Conservation (phyloP, 2,888 invertebrate genomes). For the Dorcus parallelipipedus region DNA sequence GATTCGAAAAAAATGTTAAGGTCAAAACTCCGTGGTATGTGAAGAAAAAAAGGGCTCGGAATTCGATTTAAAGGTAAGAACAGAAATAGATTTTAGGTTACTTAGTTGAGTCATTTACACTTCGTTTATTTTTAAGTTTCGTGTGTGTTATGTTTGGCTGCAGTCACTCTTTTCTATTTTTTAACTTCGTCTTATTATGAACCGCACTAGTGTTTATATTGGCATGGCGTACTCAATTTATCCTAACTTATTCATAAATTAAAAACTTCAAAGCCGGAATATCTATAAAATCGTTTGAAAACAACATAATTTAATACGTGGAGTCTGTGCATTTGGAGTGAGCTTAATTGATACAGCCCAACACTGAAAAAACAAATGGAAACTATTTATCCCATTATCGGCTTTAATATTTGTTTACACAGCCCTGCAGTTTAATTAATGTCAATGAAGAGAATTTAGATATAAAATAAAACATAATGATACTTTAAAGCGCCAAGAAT, state of each 20-base stretch:
- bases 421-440: not conserved
- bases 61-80: not conserved
- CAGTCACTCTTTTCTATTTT: conserved; percentile 1
- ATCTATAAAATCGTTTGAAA: not conserved
- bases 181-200: conserved; percentile 1
- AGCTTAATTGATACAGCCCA: not conserved
- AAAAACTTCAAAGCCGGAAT: conserved; percentile 9
- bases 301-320: not conserved
- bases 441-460: not conserved
- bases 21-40: not conserved
- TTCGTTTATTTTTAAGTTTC: conserved; percentile 10
- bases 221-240: conserved; percentile 9
- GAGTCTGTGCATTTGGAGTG: not conserved
- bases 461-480: not conserved
- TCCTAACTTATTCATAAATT: conserved; percentile 10
- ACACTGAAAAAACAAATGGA: conserved; percentile 1
- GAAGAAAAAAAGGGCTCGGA: not conserved
- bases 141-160: conserved; percentile 1
- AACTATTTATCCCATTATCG: not conserved
- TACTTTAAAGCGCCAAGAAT: not conserved
- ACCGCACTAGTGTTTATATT: conserved; percentile 1
- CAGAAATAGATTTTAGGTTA: conserved; percentile 1
- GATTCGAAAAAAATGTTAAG: not conserved
- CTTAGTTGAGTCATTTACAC: conserved; percentile 7
- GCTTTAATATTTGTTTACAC: not conserved